Evolutionary conservation across 64 coral and sea anemone species (phyloP), one percentile per base, ranked within the genome.

Genomic region (Orbicella faveolata): DNA sequence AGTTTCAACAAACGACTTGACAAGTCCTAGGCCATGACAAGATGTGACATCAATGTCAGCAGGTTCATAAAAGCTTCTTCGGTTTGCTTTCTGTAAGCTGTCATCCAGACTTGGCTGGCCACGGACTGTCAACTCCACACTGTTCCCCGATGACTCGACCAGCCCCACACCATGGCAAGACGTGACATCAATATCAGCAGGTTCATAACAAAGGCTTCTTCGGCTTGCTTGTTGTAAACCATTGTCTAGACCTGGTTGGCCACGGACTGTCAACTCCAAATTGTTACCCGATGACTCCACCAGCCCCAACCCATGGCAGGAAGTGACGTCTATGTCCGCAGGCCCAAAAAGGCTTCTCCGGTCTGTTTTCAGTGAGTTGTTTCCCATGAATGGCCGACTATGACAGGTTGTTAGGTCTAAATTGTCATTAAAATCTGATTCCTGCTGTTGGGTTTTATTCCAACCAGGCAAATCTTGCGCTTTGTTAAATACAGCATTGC

Each of bases 111-210:
- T 6, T 6, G 5, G 13, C 25, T 81, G 54, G 19, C 8, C 30
- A 8, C 0, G 17, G 20, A 1, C 63, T 79, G 51, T 51, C 4
- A 48, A 14, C 20, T 52, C 82, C 21, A 41, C 1, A 11, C 53
- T 67, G 10, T 25, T 23, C 30, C 67, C 61, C 19, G 37, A 30
- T 69, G 81, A 53, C 12, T 67, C 33, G 30, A 59, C 30, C 1
- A 93, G 37, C 41, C 91, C 91, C 14, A 65, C 15, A 51, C 91
- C 84, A 80, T 36, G 72, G 34, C 91, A 92, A 57, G 76, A 35
- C 16, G 85, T 93, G 37, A 93, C 68, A 83, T 93, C 91, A 35
- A 93, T 54, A 44, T 66, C 78, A 53, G 77, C 36, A 82, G 61
- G 0, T 33, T 82, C 79, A 64, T 64, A 48, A 48, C 7, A 82